Conservation (phyloP, 2,797 vertebrate species). For the Pteronotus mesoamericanus region DNA sequence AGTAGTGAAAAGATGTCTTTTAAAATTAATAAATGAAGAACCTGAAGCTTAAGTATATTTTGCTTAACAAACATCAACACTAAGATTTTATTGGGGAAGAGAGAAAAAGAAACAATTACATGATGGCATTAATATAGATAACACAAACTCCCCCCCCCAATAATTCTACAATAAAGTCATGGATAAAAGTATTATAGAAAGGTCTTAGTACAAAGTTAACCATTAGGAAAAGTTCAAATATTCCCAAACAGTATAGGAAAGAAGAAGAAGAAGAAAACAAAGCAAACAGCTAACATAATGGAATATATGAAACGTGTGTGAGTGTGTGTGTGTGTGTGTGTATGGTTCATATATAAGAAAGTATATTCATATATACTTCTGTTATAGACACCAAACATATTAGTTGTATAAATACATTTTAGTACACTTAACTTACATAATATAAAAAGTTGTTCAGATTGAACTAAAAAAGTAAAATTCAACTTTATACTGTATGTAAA, state of each 20-base stretch:
- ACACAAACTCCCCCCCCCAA: background rate
- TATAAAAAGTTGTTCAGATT: slow-evolving; percentile 11
- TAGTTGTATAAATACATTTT: background rate
- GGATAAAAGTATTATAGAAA: background rate
- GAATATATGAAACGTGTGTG: background rate
- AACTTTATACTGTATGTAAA: slow-evolving; percentile 66
- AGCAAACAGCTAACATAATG: background rate
- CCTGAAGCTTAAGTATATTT: background rate
- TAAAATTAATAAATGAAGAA: background rate
- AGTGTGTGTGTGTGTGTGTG: background rate
- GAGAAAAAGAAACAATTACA: background rate
- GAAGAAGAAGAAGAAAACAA: background rate
- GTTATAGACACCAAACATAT: background rate
- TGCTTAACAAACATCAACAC: background rate
- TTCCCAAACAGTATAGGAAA: slow-evolving; percentile 12
- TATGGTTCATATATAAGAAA: background rate
- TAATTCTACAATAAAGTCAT: background rate
- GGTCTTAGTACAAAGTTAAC: background rate
- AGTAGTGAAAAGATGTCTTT: background rate
- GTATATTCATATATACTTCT: background rate
- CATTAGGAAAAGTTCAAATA: background rate
- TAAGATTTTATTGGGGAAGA: background rate
- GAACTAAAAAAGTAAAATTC: slow-evolving; percentile 42
- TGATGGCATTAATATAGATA: background rate
- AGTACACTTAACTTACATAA: background rate